Percentiles rank a stretch among this genome's conserved stretches.
These are phyloP conservation scores for Serinus canaria DNA, from an alignment of 2,113 vertebrate species.

Conservation along the genomic window DNA sequence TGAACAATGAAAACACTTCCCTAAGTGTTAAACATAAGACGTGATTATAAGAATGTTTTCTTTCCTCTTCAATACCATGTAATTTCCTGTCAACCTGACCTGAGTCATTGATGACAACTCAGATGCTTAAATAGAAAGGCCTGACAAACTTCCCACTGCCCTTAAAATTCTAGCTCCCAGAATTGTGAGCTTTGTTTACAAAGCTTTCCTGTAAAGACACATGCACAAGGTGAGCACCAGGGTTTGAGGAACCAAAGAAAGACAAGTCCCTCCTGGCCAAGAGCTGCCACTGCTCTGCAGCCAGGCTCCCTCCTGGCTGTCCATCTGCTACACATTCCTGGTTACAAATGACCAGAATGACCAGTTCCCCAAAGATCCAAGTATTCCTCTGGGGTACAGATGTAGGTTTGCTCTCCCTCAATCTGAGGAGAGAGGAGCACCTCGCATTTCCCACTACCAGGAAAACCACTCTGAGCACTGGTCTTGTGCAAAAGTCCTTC, in stretches of 20 bases:
- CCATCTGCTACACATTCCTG: neutral
- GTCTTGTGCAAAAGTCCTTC: neutral
- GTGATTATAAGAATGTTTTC: neutral
- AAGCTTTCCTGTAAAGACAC: neutral
- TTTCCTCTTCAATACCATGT: neutral
- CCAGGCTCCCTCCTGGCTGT: neutral
- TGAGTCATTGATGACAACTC: neutral
- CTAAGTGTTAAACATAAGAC: neutral
- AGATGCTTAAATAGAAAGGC: neutral
- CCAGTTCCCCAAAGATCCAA: neutral
- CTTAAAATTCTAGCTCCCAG: neutral
- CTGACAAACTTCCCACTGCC: neutral
- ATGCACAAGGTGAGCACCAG: neutral
- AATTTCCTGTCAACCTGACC: neutral
- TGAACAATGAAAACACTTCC: neutral
- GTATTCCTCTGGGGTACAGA: neutral
- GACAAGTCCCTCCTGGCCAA: neutral
- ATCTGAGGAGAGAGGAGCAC: accelerated
- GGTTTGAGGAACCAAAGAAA: neutral
- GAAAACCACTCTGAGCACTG: neutral
- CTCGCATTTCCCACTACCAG: neutral
- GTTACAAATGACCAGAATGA: neutral
- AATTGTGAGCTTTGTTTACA: neutral
- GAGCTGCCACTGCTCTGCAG: neutral
- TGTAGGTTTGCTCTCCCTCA: neutral